A percentile compares a stretch with the other conserved stretches of the same genome.
Conservation (phyloP, 1,140 invertebrate species). For the Caenorhabditis inopinata region DNA sequence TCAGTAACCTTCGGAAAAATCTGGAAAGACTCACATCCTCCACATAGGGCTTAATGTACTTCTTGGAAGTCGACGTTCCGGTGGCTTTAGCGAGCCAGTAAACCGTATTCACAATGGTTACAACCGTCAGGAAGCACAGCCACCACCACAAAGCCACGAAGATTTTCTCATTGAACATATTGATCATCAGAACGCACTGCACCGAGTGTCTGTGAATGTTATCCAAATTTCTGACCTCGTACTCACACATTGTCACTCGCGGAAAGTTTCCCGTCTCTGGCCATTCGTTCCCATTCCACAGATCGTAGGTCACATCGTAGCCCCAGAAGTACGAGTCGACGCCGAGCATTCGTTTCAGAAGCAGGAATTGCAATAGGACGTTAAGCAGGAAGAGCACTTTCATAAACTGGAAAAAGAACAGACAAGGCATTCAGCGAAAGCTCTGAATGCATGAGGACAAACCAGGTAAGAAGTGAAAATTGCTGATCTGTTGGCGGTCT, state of each 20-base stretch:
- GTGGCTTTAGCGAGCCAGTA: constrained; percentile 50
- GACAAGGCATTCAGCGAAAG: background rate
- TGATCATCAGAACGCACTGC: constrained; percentile 64
- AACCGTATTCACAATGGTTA: constrained; percentile 49
- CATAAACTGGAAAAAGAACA: constrained; percentile 49
- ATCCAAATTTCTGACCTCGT: constrained; percentile 47
- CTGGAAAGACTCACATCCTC: constrained; percentile 46
- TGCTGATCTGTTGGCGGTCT: constrained; percentile 30
- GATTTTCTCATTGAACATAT: constrained; percentile 65
- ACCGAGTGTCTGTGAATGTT: constrained; percentile 58
- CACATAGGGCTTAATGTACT: constrained; percentile 54
- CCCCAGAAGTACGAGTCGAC: constrained; percentile 59
- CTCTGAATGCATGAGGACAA: background rate
- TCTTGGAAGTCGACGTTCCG: constrained; percentile 35
- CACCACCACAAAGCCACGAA: constrained; percentile 65
- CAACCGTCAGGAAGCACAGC: constrained; percentile 55
- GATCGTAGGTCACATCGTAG: constrained; percentile 54
- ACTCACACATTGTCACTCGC: constrained; percentile 29
- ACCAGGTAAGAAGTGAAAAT: constrained; percentile 46
- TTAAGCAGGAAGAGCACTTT: constrained; percentile 60
- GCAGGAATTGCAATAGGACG: constrained; percentile 60
- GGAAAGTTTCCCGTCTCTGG: constrained; percentile 65
- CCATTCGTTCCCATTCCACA: constrained; percentile 60
- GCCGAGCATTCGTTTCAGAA: constrained; percentile 62
- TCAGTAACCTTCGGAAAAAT: too few species aligned